Evolutionary conservation across 2,113 vertebrate genomes (phyloP).

Genomic region (Ahaetulla prasina): DNA sequence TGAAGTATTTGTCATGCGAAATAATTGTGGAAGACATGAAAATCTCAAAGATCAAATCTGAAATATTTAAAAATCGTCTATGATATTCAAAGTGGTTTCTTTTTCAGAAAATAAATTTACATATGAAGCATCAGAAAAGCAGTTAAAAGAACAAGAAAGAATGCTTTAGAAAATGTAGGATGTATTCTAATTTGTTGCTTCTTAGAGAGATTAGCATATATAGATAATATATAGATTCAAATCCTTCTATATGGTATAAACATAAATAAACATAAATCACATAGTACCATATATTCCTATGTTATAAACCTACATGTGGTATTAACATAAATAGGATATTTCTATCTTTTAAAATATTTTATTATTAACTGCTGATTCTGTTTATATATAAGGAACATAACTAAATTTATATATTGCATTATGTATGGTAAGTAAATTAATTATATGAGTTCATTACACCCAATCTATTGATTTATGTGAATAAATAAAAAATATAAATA

Average conservation of each 20-base stretch:
- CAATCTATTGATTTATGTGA: not conserved
- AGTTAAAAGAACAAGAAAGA: not conserved
- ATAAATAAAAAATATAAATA: not conserved
- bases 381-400: not conserved
- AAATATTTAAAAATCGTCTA: not conserved
- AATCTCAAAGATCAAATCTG: not conserved
- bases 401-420: not conserved
- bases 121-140: not conserved
- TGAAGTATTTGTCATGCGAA: not conserved
- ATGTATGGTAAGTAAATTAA: not conserved
- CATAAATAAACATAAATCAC: not conserved
- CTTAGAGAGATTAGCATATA: not conserved
- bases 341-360: not conserved
- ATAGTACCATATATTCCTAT: not conserved
- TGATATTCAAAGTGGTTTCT: not conserved
- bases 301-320: not conserved
- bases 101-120: not conserved
- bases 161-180: not conserved
- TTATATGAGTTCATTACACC: not conserved
- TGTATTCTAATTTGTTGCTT: not conserved
- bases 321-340: not conserved
- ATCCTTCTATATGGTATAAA: not conserved
- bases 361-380: not conserved
- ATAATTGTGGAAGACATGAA: not conserved
- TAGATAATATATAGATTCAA: not conserved